phyloP scores from a whole-genome alignment of 1,140 invertebrate species.

The Halyomorpha halys region DNA sequence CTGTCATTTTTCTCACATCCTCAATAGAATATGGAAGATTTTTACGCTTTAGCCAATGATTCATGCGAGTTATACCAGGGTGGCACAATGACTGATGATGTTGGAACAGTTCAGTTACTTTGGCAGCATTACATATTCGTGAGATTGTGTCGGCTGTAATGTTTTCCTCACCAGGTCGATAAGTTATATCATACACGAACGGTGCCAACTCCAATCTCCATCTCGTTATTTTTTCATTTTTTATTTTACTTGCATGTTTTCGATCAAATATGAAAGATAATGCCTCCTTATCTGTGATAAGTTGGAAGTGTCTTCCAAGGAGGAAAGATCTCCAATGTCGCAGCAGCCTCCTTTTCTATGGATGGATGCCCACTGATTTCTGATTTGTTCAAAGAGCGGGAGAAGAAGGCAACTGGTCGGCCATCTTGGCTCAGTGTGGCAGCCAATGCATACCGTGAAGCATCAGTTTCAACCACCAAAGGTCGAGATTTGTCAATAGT shows the following conservation, averaged over 20 bases:
- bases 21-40: slow-evolving; percentile 6
- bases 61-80: neutral
- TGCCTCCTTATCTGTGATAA: slow-evolving; percentile 10
- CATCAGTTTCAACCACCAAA: slow-evolving; percentile 20
- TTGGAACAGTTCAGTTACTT: neutral
- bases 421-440: slow-evolving; percentile 10
- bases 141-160: neutral
- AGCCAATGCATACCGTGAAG: slow-evolving; percentile 3
- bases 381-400: neutral
- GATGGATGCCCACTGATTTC: slow-evolving; percentile 14
- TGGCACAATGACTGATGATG: slow-evolving; percentile 3
- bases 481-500: neutral
- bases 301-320: too few species aligned
- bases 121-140: neutral
- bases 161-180: too few species aligned
- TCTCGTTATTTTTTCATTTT: slow-evolving; percentile 13
- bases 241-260: slow-evolving; percentile 4
- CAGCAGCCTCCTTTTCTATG: slow-evolving; percentile 20
- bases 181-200: too few species aligned
- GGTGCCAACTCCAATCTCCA: too few species aligned
- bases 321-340: too few species aligned
- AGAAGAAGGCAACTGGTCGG: slow-evolving; percentile 18
- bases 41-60: too few species aligned
- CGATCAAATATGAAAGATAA: slow-evolving; percentile 6
- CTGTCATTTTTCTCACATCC: too few species aligned